Evolutionary conservation across 1,140 invertebrate species (phyloP).

Genomic region (Aricia agestis): DNA sequence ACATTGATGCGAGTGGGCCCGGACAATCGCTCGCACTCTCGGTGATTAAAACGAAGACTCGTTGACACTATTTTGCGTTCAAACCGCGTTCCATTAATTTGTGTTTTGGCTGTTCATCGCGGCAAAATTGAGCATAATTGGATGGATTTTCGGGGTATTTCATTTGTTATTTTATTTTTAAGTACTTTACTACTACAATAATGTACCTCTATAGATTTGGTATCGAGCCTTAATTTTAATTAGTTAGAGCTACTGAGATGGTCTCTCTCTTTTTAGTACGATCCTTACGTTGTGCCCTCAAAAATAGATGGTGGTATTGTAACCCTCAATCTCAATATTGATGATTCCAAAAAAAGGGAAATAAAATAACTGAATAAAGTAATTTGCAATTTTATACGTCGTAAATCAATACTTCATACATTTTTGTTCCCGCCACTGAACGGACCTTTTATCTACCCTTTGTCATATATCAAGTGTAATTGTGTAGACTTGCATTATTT

Average conservation of each 20-base stretch:
- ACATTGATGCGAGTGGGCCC: constrained; percentile 61
- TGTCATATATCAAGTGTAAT: constrained; percentile 12
- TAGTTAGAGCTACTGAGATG: too few relatives aligned
- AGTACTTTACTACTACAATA: too few relatives aligned
- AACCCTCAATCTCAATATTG: too few relatives aligned
- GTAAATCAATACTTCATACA: not conserved
- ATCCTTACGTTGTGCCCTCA: too few relatives aligned
- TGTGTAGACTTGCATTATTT: constrained; percentile 4
- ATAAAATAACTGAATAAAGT: not conserved
- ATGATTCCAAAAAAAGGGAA: not conserved
- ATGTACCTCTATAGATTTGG: too few relatives aligned
- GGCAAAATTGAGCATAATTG: not conserved
- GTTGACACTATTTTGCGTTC: constrained; percentile 70
- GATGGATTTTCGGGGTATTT: not conserved
- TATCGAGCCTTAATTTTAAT: too few relatives aligned
- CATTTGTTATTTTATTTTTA: not conserved
- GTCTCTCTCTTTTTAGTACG: too few relatives aligned
- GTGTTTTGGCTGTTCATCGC: constrained; percentile 27
- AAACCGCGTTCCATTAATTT: constrained; percentile 59
- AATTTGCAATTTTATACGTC: not conserved
- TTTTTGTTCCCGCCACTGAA: not conserved
- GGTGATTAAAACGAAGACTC: constrained; percentile 71
- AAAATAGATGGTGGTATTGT: too few relatives aligned
- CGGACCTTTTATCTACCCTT: not conserved
- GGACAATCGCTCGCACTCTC: constrained; percentile 68